These are phyloP conservation scores for Synergus japonicus DNA, from an alignment of 2,888 invertebrate species.

Conservation along the genomic window DNA sequence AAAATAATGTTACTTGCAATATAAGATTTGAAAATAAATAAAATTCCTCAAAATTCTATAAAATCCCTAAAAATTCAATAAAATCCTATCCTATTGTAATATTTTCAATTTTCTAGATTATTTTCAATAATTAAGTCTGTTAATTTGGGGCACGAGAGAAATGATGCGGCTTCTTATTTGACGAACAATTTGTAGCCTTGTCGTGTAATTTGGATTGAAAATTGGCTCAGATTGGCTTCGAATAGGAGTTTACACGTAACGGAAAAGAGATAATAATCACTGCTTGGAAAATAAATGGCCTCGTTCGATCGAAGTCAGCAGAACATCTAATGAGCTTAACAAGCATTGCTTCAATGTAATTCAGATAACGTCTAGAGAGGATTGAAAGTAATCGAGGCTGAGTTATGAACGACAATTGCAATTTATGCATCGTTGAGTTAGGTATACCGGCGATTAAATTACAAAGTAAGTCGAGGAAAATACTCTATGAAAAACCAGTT, in stretches of 20 bases:
- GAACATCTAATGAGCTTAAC: slow-evolving; percentile 35
- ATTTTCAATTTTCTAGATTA: no score
- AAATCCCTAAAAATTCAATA: no score
- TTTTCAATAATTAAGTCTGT: not conserved
- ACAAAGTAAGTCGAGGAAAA: not conserved
- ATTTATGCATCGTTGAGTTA: not conserved
- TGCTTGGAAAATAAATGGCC: slow-evolving; percentile 33
- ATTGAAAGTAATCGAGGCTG: slow-evolving; percentile 19
- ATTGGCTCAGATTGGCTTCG: not conserved
- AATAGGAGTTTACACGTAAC: slow-evolving; percentile 16
- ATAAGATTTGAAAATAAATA: no score
- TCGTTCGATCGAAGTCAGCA: slow-evolving; percentile 25
- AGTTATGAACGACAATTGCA: slow-evolving; percentile 25
- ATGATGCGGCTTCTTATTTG: not conserved
- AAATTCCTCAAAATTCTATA: no score
- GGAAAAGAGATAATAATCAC: slow-evolving; percentile 22
- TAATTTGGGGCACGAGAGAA: not conserved
- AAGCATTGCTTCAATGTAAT: slow-evolving; percentile 25
- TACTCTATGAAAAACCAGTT: not conserved
- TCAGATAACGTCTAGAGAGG: slow-evolving; percentile 19
- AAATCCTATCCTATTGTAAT: no score
- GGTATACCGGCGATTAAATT: not conserved
- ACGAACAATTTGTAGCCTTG: not conserved
- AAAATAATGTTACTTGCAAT: no score
- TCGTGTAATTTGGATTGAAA: slow-evolving; percentile 18